Base-by-base conservation (phyloP, 2,888 invertebrate genomes). In the Litoditis marina region DNA sequence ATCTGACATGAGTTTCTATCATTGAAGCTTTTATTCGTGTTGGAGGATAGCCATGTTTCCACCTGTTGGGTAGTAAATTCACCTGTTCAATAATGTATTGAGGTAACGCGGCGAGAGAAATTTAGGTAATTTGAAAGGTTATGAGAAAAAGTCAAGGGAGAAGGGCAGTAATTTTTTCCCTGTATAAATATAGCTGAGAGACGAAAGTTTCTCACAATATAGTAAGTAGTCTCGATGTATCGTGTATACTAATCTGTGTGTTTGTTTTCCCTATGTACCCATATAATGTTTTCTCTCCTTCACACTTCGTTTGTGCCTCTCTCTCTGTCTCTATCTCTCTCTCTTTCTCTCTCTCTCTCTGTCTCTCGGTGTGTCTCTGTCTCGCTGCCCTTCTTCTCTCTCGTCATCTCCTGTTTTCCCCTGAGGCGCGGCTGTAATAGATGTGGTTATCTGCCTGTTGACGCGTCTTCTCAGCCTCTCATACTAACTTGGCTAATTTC, bases 251-350 rank as follows among this genome's bases (percentile, higher is more conserved):
- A 39, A 13, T 39, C n/a, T 39, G n/a, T 13, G n/a, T 39, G n/a
- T 11, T 13, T 39, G 39, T 13, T 11, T 13, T 13, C 39, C 39
- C 39, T 39, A 39, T 39, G 16, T 13, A 28, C 27, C 3, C 16
- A 13, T 27, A 5, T 19, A 27, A 19, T n/a, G 8, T 22, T 19
- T 7, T 22, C 7, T 49, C 28, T 49, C 16, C 25, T 22, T 49
- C 49, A 19, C 28, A 47, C 16, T 3, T 7, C 62, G 51, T 22
- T 28, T 11, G 8, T 30, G 11, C 47, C 25, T 7, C 47, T 19
- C 63, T 51, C 53, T 76, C 62, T 19, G 42, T 58, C 27, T 67
- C 69, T 2, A 65, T 55, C 25, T 69, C 30, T 60, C 51, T 62
- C 36, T 63, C 70, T 46, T 74, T 62, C 47, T 62, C 49, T 36